phyloP scores from a whole-genome alignment of 2,797 vertebrate species.

The Anas georgica region DNA sequence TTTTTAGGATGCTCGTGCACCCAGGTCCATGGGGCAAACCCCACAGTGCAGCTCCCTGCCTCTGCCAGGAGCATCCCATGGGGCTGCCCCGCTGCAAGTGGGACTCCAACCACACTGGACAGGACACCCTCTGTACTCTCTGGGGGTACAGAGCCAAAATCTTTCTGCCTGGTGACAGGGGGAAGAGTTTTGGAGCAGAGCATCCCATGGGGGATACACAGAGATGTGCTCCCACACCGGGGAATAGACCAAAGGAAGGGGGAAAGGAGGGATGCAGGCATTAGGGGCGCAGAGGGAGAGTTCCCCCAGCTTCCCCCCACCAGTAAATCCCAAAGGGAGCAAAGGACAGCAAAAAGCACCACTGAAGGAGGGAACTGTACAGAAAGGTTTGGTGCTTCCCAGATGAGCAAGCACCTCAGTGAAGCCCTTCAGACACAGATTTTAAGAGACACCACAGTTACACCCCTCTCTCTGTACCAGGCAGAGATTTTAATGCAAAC shows the following conservation, averaged over 20 bases:
- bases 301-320: not conserved
- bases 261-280: rapidly evolving
- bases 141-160: not conserved
- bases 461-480: not conserved
- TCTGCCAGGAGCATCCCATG: rapidly evolving
- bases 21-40: rapidly evolving
- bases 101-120: rapidly evolving
- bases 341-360: not conserved
- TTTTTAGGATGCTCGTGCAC: not conserved
- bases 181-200: not conserved
- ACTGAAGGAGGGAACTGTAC: not conserved
- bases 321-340: not conserved
- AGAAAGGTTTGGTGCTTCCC: not conserved
- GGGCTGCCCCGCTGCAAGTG: not conserved
- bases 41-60: rapidly evolving
- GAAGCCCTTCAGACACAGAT: not conserved
- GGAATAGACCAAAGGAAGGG: rapidly evolving
- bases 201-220: rapidly evolving
- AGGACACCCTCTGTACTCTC: not conserved
- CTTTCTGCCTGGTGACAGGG: not conserved
- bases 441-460: not conserved
- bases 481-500: not conserved
- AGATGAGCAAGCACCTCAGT: rapidly evolving
- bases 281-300: rapidly evolving
- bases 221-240: not conserved